A percentile compares a stretch with the other conserved stretches of the same genome.
These are phyloP conservation scores for Nephotettix cincticeps DNA, from an alignment of 1,140 invertebrate species.

Conservation along the genomic window DNA sequence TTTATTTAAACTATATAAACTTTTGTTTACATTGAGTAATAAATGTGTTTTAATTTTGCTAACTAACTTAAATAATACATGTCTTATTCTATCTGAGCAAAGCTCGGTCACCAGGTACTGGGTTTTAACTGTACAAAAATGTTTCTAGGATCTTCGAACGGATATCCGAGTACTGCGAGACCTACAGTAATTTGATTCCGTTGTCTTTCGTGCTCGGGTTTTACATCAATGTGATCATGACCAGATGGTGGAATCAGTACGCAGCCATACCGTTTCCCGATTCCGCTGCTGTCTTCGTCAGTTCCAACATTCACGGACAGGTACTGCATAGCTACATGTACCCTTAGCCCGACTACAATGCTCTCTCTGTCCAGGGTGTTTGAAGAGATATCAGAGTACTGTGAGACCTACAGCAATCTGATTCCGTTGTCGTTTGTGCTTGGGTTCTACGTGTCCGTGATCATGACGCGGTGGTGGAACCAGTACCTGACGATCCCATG, in stretches of 20 bases:
- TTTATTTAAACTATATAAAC: too few relatives aligned
- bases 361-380: slow-evolving; percentile 55
- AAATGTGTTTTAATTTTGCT: too few relatives aligned
- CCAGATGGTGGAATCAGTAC: slow-evolving; percentile 92
- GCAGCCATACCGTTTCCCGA: slow-evolving; percentile 75
- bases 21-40: too few relatives aligned
- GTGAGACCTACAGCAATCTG: slow-evolving; percentile 72
- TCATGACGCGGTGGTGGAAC: slow-evolving; percentile 92
- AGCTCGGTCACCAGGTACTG: too few relatives aligned
- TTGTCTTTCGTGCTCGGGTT: slow-evolving; percentile 65
- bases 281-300: slow-evolving; percentile 80
- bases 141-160: slow-evolving; percentile 66
- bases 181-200: slow-evolving; percentile 76
- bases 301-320: slow-evolving; percentile 70
- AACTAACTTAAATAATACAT: too few relatives aligned
- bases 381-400: slow-evolving; percentile 73
- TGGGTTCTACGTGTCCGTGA: slow-evolving; percentile 79
- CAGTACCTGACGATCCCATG: slow-evolving; percentile 79
- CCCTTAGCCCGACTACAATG: too few relatives aligned
- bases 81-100: too few relatives aligned
- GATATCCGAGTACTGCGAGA: slow-evolving; percentile 73
- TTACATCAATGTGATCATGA: slow-evolving; percentile 90
- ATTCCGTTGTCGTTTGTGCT: slow-evolving; percentile 75
- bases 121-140: too few relatives aligned
- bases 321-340: slow-evolving; percentile 35